Percentiles rank a stretch among this genome's conserved stretches.
Conservation (phyloP, 2,797 vertebrate genomes). For the Dipus sagitta region DNA sequence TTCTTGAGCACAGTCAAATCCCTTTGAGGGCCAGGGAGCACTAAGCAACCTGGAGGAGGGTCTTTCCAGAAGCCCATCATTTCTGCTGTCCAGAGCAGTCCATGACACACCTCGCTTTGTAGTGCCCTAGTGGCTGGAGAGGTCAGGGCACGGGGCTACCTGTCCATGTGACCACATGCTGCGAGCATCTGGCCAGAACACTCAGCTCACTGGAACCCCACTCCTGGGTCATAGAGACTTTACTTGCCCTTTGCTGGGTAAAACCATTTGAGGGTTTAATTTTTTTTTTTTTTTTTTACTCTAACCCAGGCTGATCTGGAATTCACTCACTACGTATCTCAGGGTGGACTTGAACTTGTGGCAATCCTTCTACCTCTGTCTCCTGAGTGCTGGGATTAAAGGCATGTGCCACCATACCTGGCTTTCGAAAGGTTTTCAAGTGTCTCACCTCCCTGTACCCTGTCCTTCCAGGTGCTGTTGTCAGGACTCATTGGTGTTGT, state of each 20-base stretch:
- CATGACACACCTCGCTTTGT: rapidly evolving
- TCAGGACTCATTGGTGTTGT: constrained; percentile 98
- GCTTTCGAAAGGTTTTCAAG: not conserved
- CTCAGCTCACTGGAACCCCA: rapidly evolving
- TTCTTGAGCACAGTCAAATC: not conserved
- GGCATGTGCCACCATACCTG: too few species aligned
- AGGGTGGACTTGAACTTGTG: too few species aligned
- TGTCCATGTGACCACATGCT: not conserved
- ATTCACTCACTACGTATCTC: too few species aligned
- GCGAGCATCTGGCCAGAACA: rapidly evolving
- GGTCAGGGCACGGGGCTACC: too few species aligned
- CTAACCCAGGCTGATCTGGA: too few species aligned
- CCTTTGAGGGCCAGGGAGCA: too few species aligned
- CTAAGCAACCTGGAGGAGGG: too few species aligned
- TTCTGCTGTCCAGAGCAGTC: rapidly evolving
- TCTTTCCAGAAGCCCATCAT: not conserved
- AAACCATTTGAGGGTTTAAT: too few species aligned
- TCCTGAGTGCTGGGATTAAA: too few species aligned
- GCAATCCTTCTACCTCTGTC: too few species aligned
- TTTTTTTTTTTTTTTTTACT: too few species aligned
- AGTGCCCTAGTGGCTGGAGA: rapidly evolving
- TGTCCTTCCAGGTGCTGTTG: constrained; percentile 93
- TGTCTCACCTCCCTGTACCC: not conserved
- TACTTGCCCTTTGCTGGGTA: rapidly evolving
- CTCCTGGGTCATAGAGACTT: rapidly evolving